Percentiles rank a stretch among this genome's conserved stretches.
Evolutionary conservation across 2,888 invertebrate genomes (phyloP).

Genomic region (Cylindroiulus punctatus): DNA sequence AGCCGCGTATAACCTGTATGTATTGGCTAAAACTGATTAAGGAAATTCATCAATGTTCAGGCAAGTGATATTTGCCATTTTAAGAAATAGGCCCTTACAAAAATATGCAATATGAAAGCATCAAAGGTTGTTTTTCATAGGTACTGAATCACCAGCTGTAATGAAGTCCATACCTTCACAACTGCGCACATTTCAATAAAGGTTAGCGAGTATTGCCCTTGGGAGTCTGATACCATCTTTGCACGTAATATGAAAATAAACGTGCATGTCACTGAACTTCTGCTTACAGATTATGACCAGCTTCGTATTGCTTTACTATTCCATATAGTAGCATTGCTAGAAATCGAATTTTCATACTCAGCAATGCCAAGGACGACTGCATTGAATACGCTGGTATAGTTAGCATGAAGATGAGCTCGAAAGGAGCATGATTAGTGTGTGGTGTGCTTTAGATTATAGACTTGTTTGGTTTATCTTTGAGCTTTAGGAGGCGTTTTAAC

Average conservation of each 20-base stretch:
- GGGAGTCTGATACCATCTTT: neutral
- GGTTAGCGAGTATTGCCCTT: constrained; percentile 50
- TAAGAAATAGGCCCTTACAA: neutral
- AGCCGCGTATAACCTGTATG: neutral
- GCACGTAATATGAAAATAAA: constrained; percentile 49
- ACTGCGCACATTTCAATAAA: constrained; percentile 33
- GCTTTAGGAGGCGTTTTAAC: neutral
- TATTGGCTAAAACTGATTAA: neutral
- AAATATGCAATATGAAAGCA: neutral
- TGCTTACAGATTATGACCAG: neutral
- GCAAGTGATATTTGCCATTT: no score
- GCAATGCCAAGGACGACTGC: constrained; percentile 15
- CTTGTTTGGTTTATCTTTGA: constrained; percentile 8
- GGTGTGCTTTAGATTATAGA: constrained; percentile 20
- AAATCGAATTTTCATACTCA: neutral
- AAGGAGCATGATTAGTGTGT: constrained; percentile 17
- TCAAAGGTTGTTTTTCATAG: neutral
- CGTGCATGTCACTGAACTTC: constrained; percentile 50
- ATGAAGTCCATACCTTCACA: neutral
- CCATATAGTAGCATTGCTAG: neutral
- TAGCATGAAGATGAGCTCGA: neutral
- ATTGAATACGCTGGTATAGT: neutral
- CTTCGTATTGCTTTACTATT: constrained; percentile 11
- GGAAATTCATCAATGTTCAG: no score
- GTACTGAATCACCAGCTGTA: neutral